Evolutionary conservation across 23 tunicate genomes (phyloP).

Genomic region (Styela plicata): DNA sequence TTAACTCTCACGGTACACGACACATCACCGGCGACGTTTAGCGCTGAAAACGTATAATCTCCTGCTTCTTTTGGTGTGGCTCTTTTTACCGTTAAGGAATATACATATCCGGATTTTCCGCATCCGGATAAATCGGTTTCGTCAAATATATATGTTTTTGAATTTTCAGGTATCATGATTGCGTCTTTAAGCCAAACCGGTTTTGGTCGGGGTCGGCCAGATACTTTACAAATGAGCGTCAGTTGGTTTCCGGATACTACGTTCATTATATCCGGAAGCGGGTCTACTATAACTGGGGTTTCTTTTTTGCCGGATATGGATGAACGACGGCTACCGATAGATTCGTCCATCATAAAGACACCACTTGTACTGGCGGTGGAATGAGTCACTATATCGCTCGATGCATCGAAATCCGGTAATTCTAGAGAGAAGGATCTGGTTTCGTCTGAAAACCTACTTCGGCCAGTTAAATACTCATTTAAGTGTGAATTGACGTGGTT

Average conservation of each 20-base stretch:
- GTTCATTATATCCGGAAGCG: background rate
- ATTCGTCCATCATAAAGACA: conserved; percentile 37
- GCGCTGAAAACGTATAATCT: conserved; percentile 53
- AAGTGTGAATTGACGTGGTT: background rate
- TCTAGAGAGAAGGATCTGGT: background rate
- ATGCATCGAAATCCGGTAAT: background rate
- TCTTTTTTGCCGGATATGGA: conserved; percentile 22
- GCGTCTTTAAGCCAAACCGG: conserved; percentile 81
- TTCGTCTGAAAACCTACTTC: conserved; percentile 4
- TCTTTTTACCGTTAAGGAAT: background rate
- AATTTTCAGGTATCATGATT: conserved; percentile 7
- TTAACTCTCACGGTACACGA: conserved; percentile 10
- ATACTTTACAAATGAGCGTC: conserved; percentile 45
- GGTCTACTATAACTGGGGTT: conserved; percentile 5
- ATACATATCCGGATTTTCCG: background rate
- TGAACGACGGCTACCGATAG: conserved; percentile 26
- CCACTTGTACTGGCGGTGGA: conserved; percentile 35
- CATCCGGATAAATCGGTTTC: background rate
- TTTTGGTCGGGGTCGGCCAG: conserved; percentile 62
- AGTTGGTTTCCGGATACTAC: conserved; percentile 26
- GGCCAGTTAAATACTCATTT: background rate
- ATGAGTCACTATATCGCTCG: conserved; percentile 19
- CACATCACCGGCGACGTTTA: conserved; percentile 64
- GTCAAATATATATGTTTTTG: conserved; percentile 30
- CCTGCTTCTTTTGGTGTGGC: conserved; percentile 36